A percentile compares a stretch with the other conserved stretches of the same genome.
These are phyloP conservation scores for Spheniscus humboldti DNA, from an alignment of 2,797 vertebrate genomes.

Conservation along the genomic window DNA sequence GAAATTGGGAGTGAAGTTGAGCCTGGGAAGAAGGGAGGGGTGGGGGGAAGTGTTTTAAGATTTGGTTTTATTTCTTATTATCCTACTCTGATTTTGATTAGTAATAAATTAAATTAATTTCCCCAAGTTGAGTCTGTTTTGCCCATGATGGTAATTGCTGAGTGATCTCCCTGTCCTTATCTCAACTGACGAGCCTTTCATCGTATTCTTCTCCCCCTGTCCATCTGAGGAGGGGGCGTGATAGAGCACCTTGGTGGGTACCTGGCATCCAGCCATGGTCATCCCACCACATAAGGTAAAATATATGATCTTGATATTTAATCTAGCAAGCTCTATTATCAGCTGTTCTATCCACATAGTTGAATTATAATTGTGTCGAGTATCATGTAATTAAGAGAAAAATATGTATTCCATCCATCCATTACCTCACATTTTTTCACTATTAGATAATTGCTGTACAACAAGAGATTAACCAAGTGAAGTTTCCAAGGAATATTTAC, in stretches of 20 bases:
- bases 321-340: not conserved
- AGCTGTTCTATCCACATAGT: not conserved
- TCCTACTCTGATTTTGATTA: not conserved
- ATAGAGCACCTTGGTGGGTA: not conserved
- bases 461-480: not conserved
- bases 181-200: not conserved
- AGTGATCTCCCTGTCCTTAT: not conserved
- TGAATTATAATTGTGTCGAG: not conserved
- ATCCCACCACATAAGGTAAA: not conserved
- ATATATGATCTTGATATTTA: not conserved
- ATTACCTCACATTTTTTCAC: not conserved
- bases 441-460: not conserved
- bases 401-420: not conserved
- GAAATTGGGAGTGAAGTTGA: not conserved
- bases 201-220: not conserved
- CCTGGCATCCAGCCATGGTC: not conserved
- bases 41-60: not conserved
- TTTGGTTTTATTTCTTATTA: not conserved
- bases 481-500: not conserved
- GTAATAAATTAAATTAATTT: too few relatives aligned
- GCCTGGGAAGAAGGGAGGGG: not conserved
- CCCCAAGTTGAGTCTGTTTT: not conserved
- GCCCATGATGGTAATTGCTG: not conserved
- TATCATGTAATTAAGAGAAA: not conserved
- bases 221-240: not conserved